Percentiles rank a stretch among this genome's conserved stretches.
phyloP scores from a whole-genome alignment of 2,797 vertebrate genomes.

The Eleutherodactylus coqui region DNA sequence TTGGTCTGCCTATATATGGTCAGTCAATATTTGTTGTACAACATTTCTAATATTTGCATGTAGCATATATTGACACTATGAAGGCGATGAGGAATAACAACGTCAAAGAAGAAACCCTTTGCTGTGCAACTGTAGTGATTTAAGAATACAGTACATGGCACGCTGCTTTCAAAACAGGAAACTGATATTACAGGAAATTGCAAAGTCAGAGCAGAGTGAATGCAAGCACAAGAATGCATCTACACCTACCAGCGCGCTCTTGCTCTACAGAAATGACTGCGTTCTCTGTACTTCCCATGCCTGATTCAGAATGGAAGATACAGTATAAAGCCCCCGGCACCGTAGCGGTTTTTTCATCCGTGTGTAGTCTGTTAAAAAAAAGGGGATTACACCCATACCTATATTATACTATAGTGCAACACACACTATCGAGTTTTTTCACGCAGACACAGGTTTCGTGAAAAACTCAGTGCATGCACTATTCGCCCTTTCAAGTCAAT shows the following conservation, averaged over 20 bases:
- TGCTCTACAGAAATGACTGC: slow-evolving; percentile 29
- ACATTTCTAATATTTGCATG: neutral
- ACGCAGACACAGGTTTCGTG: no score
- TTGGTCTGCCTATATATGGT: neutral
- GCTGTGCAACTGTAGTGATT: neutral
- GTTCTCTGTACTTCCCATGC: neutral
- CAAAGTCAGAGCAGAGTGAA: slow-evolving; percentile 22
- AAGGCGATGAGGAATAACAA: neutral
- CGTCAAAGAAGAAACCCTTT: neutral
- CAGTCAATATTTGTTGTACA: neutral
- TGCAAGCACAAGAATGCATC: slow-evolving; percentile 31
- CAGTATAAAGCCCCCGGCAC: no score
- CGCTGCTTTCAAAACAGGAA: slow-evolving; percentile 45
- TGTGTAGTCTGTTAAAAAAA: no score
- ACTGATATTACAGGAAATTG: slow-evolving; percentile 51
- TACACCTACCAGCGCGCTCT: neutral
- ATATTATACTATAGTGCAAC: no score
- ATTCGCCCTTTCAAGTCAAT: no score
- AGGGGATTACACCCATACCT: no score
- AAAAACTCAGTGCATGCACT: no score
- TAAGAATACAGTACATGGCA: slow-evolving; percentile 36
- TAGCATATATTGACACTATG: neutral
- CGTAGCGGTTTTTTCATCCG: neutral
- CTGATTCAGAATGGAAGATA: neutral
- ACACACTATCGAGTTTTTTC: no score